These are phyloP conservation scores for Cistogaster globosa DNA, from an alignment of 2,888 invertebrate species.

Conservation along the genomic window DNA sequence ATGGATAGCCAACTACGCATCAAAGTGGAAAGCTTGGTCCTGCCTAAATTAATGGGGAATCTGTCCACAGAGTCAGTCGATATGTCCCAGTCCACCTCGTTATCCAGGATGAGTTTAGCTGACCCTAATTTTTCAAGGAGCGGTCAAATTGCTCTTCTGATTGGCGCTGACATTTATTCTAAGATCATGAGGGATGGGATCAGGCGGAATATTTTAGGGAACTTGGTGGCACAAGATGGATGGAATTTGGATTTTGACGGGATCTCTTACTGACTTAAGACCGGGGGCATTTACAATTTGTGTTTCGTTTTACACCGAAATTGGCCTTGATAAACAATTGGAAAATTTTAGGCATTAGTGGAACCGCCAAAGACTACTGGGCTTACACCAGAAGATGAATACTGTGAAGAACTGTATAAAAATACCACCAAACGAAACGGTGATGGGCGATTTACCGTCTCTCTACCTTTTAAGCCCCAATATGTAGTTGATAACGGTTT, in stretches of 20 bases:
- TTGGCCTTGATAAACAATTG: slow-evolving; percentile 1
- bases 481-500: too few relatives aligned
- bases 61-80: not conserved
- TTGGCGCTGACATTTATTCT: not conserved
- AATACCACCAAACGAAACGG: not conserved
- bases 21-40: not conserved
- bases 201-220: not conserved
- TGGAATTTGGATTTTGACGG: slow-evolving; percentile 9
- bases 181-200: too few relatives aligned
- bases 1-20: not conserved
- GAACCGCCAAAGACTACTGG: slow-evolving; percentile 2
- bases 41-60: not conserved
- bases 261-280: not conserved
- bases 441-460: not conserved
- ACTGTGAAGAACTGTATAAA: not conserved
- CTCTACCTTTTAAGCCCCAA: not conserved
- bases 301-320: slow-evolving; percentile 1
- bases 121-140: too few relatives aligned
- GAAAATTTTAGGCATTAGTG: slow-evolving; percentile 32
- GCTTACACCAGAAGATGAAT: not conserved
- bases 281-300: not conserved
- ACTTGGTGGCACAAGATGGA: slow-evolving; percentile 13
- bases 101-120: too few relatives aligned
- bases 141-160: too few relatives aligned
- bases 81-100: too few relatives aligned